Base-by-base conservation (phyloP, 1,140 invertebrate genomes). In the Calliopsis andreniformis region DNA sequence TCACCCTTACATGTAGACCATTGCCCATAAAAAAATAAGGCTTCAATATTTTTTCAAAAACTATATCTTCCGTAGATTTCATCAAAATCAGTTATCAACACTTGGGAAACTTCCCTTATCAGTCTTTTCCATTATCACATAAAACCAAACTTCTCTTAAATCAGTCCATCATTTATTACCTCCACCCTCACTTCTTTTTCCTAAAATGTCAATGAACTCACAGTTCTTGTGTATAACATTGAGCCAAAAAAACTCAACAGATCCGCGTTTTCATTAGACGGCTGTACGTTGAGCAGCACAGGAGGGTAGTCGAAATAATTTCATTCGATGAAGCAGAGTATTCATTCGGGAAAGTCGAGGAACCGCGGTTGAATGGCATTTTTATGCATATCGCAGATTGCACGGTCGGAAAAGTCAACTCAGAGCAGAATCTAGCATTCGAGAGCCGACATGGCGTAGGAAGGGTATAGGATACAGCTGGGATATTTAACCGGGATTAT, bases 401-500 rank as follows among this genome's bases (percentile, higher is more conserved):
- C 30, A 42, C 28, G 28, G 61, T 35, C 10, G 14, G 73, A 51
- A 76, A 51, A 68, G 55, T 69, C 53, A 76, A 61, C 64, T 32
- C 39, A 25, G 51, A 32, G 61, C 43, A 8, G 39, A 69, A 58
- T 67, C 72, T 39, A 39, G 67, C 58, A 45, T 43, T 45, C 18
- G 45, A 0, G 55, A 53, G 42, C 35, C 18, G 63, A 12, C 39
- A 20, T 61, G 32, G 63, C 62, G 64, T 69, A 77, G 61, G 76
- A 2, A 12, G 59, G 79, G 84, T 87, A 89, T 83, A 86, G 80
- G 81, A 83, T 87, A 81, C 55, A 82, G 71, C 79, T 71, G 82
- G n/a, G 80, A 86, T 87, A 89, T 88, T 89, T 87, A 86, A 87
- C 79, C 80, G 79, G 84, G 87, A 89, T 87, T 85, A 86, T 87